Conservation (phyloP, 1,140 invertebrate genomes). For the Bombus confusus region DNA sequence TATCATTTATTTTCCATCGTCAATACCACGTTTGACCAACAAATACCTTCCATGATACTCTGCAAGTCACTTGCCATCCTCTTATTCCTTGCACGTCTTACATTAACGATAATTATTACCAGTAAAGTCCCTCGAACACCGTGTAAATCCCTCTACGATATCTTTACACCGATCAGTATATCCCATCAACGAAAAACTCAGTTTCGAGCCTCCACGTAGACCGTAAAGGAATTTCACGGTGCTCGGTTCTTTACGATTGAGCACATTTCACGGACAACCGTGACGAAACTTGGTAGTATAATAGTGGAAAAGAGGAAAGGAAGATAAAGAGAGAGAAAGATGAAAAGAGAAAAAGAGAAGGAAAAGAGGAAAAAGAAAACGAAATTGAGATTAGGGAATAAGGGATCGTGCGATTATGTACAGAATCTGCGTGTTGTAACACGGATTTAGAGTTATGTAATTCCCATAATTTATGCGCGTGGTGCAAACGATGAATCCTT, state of each 20-base stretch:
- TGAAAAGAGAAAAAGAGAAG: too few relatives aligned
- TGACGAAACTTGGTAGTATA: conserved; percentile 28
- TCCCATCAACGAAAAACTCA: conserved; percentile 17
- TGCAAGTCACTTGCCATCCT: neutral
- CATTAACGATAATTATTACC: conserved; percentile 15
- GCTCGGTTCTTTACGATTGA: conserved; percentile 31
- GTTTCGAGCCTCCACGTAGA: too few relatives aligned
- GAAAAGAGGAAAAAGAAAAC: conserved; percentile 17
- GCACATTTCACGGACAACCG: conserved; percentile 45
- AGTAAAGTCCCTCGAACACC: neutral
- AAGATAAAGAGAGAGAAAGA: neutral
- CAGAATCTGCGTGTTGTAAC: conserved; percentile 40
- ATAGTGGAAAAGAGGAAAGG: conserved; percentile 7
- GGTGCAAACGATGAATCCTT: conserved; percentile 12
- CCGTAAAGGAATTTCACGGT: conserved; percentile 27
- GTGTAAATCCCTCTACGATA: neutral
- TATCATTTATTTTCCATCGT: neutral
- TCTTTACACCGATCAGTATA: neutral
- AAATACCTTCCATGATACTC: neutral
- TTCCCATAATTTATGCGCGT: neutral
- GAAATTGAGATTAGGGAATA: conserved; percentile 25
- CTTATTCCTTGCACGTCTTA: neutral
- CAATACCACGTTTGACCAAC: neutral
- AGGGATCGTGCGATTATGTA: conserved; percentile 40
- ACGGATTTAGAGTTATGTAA: conserved; percentile 46